A percentile compares a stretch with the other conserved stretches of the same genome.
These are phyloP conservation scores for Drepanosiphum platanoidis DNA, from an alignment of 2,888 invertebrate genomes.

Conservation along the genomic window DNA sequence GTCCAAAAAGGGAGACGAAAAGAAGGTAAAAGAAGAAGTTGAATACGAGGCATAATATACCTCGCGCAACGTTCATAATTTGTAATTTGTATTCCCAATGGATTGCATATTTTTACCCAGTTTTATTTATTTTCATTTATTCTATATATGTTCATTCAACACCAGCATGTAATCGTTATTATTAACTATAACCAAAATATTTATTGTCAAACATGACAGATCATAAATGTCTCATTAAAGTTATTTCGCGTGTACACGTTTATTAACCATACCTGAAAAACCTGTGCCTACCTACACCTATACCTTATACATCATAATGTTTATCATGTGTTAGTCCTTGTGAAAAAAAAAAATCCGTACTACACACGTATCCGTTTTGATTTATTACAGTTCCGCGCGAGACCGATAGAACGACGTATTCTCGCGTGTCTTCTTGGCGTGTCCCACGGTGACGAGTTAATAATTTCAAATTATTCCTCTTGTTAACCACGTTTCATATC, in stretches of 20 bases:
- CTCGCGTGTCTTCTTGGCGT: too few relatives aligned
- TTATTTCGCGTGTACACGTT: slow-evolving; percentile 47
- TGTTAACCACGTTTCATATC: too few relatives aligned
- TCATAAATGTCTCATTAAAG: slow-evolving; percentile 50
- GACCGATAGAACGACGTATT: too few relatives aligned
- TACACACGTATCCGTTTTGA: too few relatives aligned
- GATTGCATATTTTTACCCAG: slow-evolving; percentile 53
- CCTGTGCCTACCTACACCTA: slow-evolving; percentile 13
- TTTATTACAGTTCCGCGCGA: too few relatives aligned
- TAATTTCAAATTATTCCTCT: too few relatives aligned
- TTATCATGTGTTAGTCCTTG: too few relatives aligned
- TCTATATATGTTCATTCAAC: slow-evolving; percentile 54
- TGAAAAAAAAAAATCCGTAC: too few relatives aligned
- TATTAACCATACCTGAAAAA: slow-evolving; percentile 42
- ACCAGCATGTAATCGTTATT: slow-evolving; percentile 59
- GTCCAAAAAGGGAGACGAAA: slow-evolving; percentile 90
- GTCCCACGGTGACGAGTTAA: too few relatives aligned
- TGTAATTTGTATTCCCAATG: slow-evolving; percentile 24
- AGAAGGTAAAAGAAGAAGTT: slow-evolving; percentile 79
- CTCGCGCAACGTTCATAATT: slow-evolving; percentile 44
- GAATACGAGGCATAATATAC: slow-evolving; percentile 65
- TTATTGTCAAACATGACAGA: slow-evolving; percentile 45
- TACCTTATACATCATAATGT: too few relatives aligned
- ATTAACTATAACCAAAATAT: slow-evolving; percentile 58
- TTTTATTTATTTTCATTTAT: slow-evolving; percentile 62